These are phyloP conservation scores for Grammomys surdaster DNA, from an alignment of 2,113 vertebrate genomes.

Conservation along the genomic window DNA sequence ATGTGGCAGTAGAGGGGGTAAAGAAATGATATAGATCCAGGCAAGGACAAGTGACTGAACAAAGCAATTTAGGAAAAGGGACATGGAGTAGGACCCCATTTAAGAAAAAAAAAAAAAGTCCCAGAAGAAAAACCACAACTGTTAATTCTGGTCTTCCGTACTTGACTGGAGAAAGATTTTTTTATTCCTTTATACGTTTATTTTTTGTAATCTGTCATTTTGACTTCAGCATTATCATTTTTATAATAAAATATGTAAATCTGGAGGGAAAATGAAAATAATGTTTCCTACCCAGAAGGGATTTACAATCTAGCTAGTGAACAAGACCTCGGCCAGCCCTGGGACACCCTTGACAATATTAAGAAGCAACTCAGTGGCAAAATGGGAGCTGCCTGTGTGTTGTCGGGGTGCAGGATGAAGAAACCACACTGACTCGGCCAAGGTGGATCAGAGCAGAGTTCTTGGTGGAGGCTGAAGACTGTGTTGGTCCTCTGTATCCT, in stretches of 20 bases:
- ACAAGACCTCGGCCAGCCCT: background rate
- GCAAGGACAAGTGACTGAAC: background rate
- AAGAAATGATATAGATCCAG: background rate
- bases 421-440: background rate
- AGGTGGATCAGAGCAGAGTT: background rate
- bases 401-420: background rate
- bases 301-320: background rate
- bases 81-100: background rate
- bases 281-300: constrained; percentile 26
- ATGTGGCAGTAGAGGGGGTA: background rate
- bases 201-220: constrained; percentile 43
- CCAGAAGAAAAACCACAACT: constrained; percentile 35
- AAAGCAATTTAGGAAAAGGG: constrained; percentile 16
- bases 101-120: background rate
- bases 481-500: background rate
- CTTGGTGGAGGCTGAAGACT: background rate
- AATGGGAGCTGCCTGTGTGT: background rate
- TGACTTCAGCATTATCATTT: constrained; percentile 11
- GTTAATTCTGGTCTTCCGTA: background rate
- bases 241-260: constrained; percentile 56
- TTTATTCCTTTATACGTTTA: constrained; percentile 31
- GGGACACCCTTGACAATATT: background rate
- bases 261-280: constrained; percentile 20
- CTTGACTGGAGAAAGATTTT: constrained; percentile 16
- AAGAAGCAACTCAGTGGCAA: background rate